Evolutionary conservation across 2,113 vertebrate genomes (phyloP), one percentile per base, ranked within the genome.

Genomic region (Bucco capensis): DNA sequence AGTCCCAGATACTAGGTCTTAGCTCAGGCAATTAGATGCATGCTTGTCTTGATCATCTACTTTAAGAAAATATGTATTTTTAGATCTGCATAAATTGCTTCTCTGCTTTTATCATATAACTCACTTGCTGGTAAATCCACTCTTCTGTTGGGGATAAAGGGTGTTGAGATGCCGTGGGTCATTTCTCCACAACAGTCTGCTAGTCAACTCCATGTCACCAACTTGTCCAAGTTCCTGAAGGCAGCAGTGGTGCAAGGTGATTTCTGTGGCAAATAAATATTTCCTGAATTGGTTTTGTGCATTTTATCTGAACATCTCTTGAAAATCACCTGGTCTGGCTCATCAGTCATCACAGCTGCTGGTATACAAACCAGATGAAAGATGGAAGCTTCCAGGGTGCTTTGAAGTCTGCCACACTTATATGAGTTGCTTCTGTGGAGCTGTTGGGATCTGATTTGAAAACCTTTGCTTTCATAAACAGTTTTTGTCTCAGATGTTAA

Each of bases 381-480:
- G 44, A 17, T 25, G 30, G 83, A 86, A 92, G 57, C 53, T 95
- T 86, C 38, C 62, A 83, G 74, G 50, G 21, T 2, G 1, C 84
- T 92, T 93, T 92, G 84, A 95, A 91, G 84, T 89, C 54, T 79
- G 53, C 1, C 8, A 72, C 23, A 5, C 17, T 79, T 62, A 7
- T 5, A 14, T 37, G 28, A 8, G 0, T 88, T 79, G 49, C 35
- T 91, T 69, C 71, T 38, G 11, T 69, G 42, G 37, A 87, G 62
- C 78, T 91, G 0, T 9, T 91, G 81, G 89, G 67, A 46, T 50
- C 54, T 89, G 71, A 54, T 85, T 62, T 79, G 54, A 66, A 94
- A 92, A 70, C 35, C 42, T 89, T 76, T 58, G 54, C 67, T 91
- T 93, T 92, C 84, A 44, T 83, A 83, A 92, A 83, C 62, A 76